A percentile compares a stretch with the other conserved stretches of the same genome.
phyloP scores from a whole-genome alignment of 2,113 vertebrate genomes.

The Gambusia holbrooki region DNA sequence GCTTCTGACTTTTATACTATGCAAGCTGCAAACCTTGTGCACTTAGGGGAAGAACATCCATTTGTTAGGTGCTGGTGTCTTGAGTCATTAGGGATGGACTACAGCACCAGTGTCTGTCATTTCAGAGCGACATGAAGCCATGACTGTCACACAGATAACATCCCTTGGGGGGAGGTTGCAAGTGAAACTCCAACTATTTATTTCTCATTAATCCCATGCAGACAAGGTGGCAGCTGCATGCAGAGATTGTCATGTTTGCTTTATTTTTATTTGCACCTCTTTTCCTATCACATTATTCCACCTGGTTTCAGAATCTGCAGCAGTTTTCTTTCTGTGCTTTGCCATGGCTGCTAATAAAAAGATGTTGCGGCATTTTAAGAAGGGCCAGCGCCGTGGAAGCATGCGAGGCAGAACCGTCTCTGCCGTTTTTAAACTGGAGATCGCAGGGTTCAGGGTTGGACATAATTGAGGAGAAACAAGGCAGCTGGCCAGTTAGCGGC shows the following conservation, averaged over 20 bases:
- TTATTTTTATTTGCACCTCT: constrained; percentile 40
- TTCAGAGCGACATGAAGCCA: constrained; percentile 48
- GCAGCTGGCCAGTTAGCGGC: constrained; percentile 44
- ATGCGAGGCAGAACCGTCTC: constrained; percentile 24
- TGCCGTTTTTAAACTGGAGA: constrained; percentile 35
- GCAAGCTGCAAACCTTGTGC: constrained; percentile 13
- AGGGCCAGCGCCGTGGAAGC: constrained; percentile 18
- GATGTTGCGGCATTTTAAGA: constrained; percentile 23
- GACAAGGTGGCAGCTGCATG: constrained; percentile 41
- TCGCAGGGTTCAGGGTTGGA: constrained; percentile 3
- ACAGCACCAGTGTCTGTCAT: constrained; percentile 59
- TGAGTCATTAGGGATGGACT: constrained; percentile 63
- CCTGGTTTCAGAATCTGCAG: constrained; percentile 50
- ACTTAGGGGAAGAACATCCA: constrained; percentile 35
- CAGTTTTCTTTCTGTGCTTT: background rate
- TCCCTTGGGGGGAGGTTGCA: constrained; percentile 46
- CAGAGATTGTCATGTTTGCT: constrained; percentile 49
- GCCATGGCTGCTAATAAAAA: constrained; percentile 5
- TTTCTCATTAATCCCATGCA: constrained; percentile 57
- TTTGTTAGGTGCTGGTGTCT: constrained; percentile 50
- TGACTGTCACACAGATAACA: constrained; percentile 60
- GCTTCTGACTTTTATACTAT: constrained; percentile 25
- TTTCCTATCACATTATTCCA: constrained; percentile 57
- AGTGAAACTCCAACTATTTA: constrained; percentile 45
- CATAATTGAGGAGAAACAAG: constrained; percentile 46